Conservation (phyloP, 2,113 vertebrate genomes). For the Crotophaga sulcirostris region DNA sequence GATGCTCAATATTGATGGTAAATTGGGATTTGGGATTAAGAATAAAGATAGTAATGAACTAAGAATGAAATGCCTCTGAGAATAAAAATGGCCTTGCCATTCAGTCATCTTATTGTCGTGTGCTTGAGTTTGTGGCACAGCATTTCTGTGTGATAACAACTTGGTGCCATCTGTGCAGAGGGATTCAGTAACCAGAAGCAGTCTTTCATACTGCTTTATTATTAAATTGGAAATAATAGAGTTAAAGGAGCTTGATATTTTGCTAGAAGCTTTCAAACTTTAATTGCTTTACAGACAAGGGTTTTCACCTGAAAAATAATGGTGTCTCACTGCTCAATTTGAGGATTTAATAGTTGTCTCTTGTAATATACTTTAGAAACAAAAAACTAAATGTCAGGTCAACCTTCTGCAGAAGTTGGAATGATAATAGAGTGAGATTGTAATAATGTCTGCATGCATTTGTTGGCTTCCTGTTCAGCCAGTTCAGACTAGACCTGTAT, state of each 20-base stretch:
- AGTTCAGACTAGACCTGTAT: not conserved
- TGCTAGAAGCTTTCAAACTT: not conserved
- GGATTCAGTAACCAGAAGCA: not conserved
- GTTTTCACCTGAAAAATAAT: not conserved
- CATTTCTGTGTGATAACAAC: not conserved
- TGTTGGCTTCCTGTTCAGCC: not conserved
- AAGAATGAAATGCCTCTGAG: not conserved
- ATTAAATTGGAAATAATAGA: not conserved
- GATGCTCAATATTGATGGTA: constrained; percentile 99
- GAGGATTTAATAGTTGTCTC: not conserved
- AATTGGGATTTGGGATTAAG: constrained; percentile 33
- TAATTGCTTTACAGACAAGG: not conserved
- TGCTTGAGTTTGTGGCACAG: not conserved
- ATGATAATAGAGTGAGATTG: not conserved
- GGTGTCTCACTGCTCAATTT: not conserved
- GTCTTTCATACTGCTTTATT: not conserved
- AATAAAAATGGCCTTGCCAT: not conserved
- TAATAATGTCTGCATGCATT: not conserved
- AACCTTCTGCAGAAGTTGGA: not conserved
- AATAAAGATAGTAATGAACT: no score
- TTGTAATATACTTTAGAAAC: not conserved
- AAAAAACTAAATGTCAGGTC: no score
- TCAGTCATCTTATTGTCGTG: not conserved
- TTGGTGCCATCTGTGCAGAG: not conserved
- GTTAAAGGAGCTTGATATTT: not conserved